These are phyloP conservation scores for Micrasema minimum DNA, from an alignment of 1,140 invertebrate genomes.

Conservation along the genomic window DNA sequence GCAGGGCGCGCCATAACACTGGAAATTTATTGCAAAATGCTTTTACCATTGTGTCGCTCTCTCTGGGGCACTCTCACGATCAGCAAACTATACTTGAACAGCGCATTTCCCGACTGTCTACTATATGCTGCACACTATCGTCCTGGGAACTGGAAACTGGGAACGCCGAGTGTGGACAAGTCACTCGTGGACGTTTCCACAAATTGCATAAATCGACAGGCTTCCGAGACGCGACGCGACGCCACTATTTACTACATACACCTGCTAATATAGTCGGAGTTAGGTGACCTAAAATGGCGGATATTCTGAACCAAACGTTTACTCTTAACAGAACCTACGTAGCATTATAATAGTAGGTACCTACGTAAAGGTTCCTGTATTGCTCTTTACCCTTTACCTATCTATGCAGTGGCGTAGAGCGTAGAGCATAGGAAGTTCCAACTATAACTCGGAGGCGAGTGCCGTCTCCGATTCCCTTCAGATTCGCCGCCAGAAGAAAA, in stretches of 20 bases:
- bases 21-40: slow-evolving; percentile 37
- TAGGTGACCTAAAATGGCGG: too few species aligned
- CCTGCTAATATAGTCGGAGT: too few species aligned
- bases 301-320: too few species aligned
- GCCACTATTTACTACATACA: too few species aligned
- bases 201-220: too few species aligned
- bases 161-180: neutral
- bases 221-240: too few species aligned
- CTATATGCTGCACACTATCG: neutral
- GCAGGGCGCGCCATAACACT: slow-evolving; percentile 3
- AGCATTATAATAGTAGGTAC: too few species aligned
- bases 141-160: neutral
- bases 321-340: too few species aligned
- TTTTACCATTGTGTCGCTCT: slow-evolving; percentile 32
- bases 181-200: slow-evolving; percentile 3
- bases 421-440: neutral
- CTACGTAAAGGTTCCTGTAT: too few species aligned
- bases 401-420: neutral
- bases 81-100: neutral
- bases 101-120: neutral
- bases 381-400: too few species aligned
- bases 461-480: slow-evolving; percentile 5
- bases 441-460: neutral
- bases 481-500: neutral
- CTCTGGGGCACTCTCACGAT: slow-evolving; percentile 25